These are phyloP conservation scores for Enteromius anoplus DNA, from an alignment of 2,797 vertebrate genomes.

Conservation along the genomic window DNA sequence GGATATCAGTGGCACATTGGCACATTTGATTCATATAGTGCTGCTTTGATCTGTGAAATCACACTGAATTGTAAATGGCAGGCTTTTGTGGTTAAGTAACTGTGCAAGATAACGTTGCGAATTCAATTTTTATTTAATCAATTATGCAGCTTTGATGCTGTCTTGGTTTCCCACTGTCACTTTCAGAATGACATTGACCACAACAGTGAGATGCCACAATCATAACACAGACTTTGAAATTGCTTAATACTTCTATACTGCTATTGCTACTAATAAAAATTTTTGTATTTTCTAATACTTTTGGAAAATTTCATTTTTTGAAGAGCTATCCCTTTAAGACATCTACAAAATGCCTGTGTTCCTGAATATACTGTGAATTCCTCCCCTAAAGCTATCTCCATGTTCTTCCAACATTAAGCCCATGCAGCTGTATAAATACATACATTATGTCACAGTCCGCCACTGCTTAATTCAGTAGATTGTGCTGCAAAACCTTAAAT, in stretches of 20 bases:
- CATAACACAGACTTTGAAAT: not conserved
- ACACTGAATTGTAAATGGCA: not conserved
- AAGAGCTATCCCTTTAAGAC: not conserved
- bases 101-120: not conserved
- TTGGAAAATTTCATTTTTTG: no score
- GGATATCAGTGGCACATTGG: no score
- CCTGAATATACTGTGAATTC: slow-evolving; percentile 4
- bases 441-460: slow-evolving; percentile 16
- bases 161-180: not conserved
- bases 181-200: not conserved
- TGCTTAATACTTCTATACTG: no score
- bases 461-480: slow-evolving; percentile 29
- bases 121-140: not conserved
- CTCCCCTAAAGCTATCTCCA: not conserved
- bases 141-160: not conserved
- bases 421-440: slow-evolving; percentile 21
- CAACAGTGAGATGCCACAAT: not conserved
- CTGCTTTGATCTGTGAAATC: slow-evolving; percentile 7
- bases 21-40: slow-evolving; percentile 5
- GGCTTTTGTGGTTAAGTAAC: not conserved
- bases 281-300: not conserved
- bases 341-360: not conserved
- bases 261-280: not conserved
- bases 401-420: not conserved
- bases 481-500: slow-evolving; percentile 27